phyloP scores from a whole-genome alignment of 1,140 invertebrate species.

The Rhopalosiphum maidis region DNA sequence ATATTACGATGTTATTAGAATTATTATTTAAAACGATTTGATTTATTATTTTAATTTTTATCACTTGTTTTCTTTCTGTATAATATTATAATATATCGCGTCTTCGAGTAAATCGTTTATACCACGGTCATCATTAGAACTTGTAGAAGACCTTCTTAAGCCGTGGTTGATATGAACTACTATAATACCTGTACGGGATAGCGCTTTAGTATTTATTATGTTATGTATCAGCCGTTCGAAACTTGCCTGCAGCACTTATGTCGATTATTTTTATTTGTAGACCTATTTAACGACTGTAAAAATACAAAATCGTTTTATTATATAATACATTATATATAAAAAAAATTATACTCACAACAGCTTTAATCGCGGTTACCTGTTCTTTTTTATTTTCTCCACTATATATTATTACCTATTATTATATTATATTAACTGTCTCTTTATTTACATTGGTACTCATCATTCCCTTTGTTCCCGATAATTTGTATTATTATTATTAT shows the following conservation, averaged over 20 bases:
- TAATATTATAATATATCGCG: background rate
- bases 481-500: background rate
- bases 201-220: background rate
- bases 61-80: conserved; percentile 3
- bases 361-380: background rate
- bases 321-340: background rate
- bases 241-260: background rate
- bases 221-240: background rate
- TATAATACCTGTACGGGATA: background rate
- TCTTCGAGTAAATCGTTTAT: background rate
- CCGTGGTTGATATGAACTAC: background rate
- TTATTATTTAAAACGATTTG: conserved; percentile 12
- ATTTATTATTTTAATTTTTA: conserved; percentile 21
- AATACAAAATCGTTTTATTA: conserved; percentile 1
- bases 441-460: background rate
- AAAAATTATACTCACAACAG: conserved; percentile 4
- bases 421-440: background rate
- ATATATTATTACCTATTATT: background rate
- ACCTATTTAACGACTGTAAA: background rate
- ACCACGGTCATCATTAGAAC: background rate
- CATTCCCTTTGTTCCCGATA: background rate
- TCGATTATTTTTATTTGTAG: conserved; percentile 12
- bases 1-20: background rate
- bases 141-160: background rate
- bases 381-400: background rate